Base-by-base conservation (phyloP, 2,888 invertebrate species). In the Noctua janthina region DNA sequence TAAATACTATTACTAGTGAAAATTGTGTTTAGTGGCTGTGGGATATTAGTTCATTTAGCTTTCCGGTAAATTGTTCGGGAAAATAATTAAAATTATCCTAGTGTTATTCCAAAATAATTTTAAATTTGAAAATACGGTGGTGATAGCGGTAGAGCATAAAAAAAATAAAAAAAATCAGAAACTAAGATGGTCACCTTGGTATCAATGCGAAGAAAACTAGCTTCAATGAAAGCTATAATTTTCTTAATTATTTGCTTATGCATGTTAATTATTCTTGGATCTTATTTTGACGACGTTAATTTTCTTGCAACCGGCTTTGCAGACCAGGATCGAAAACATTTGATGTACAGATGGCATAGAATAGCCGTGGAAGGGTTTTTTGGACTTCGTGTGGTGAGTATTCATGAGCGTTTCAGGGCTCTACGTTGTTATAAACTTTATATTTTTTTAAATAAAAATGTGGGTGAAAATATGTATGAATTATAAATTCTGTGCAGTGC, bases 331-430 rank as follows among this genome's bases (percentile, higher is more conserved):
- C 66, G 39, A 54, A 64, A 5, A 43, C 1, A 54, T 13, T 13
- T 73, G 35, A 62, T 78, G 64, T 15, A 29, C 39, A 76, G 29
- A 74, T 51, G 74, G 59, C 88, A 88, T 79, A 10, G 20, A n/a
- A 10, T 59, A 3, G 81, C 88, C 13, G 84, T 93, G 20, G 51
- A 75, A 0, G 0, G 15, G n/a, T 81, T 67, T 35, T 81, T 59
- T 11, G 51, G 43, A 75, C 5, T 43, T 51, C 88, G 94, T 73
- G 74, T 89, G 91, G 94, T 94, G 67, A 91, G 91, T 85, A 70
- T 46, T 49, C 43, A 29, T 8, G 49, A 49, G 35, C 20, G 17
- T 51, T 35, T 8, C 29, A 29, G 7, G 17, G 43, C 43, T 15
- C 62, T 29, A 15, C 15, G 29, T 29, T 29, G 7, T 62, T 62